phyloP scores from a whole-genome alignment of 2,888 invertebrate species.

The Craniophora ligustri region DNA sequence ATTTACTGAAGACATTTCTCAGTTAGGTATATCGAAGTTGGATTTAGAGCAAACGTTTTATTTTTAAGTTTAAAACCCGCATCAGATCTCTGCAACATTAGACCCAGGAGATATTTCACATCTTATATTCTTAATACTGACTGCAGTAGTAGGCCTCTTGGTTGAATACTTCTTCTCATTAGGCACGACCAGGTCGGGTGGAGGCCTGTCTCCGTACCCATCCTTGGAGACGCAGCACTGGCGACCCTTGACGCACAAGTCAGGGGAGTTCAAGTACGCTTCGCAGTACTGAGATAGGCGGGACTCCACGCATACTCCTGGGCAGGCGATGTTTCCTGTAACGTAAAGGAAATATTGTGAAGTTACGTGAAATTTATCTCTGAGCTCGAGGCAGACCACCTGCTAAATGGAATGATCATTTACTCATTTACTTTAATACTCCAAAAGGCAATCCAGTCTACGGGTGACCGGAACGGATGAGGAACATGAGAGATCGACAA shows the following conservation, averaged over 20 bases:
- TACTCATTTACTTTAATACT: no score
- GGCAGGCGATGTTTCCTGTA: constrained; percentile 89
- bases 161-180: constrained; percentile 81
- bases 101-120: no score
- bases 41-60: no score
- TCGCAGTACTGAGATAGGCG: constrained; percentile 95
- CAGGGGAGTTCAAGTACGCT: constrained; percentile 92
- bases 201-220: constrained; percentile 91
- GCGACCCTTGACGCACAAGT: constrained; percentile 92
- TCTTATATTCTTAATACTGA: constrained; percentile 61
- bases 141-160: constrained; percentile 77
- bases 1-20: no score
- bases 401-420: no score
- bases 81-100: no score
- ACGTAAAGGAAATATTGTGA: constrained; percentile 13
- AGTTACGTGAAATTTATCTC: not conserved
- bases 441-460: no score
- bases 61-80: no score
- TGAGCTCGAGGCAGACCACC: no score
- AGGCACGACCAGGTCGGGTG: constrained; percentile 92
- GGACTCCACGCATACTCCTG: constrained; percentile 95
- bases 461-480: no score
- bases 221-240: constrained; percentile 95
- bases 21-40: no score
- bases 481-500: no score